Percentiles rank a stretch among this genome's conserved stretches.
These are phyloP conservation scores for Ivindomyrus marchei DNA, from an alignment of 2,113 vertebrate species.

Conservation along the genomic window DNA sequence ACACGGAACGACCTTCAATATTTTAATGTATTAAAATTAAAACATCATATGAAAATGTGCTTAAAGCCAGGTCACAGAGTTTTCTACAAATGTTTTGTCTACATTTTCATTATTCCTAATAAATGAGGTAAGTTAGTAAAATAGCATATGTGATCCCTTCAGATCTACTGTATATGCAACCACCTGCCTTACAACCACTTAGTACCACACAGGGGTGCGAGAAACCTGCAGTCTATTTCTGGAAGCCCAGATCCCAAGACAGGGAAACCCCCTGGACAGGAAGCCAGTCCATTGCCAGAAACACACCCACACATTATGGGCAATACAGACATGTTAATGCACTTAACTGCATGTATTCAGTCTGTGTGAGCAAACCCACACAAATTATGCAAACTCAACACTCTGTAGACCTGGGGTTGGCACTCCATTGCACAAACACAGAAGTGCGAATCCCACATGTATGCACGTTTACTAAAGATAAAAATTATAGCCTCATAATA, in stretches of 20 bases:
- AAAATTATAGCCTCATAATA: neutral
- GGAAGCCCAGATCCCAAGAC: neutral
- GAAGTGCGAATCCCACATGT: neutral
- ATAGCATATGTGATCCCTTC: neutral
- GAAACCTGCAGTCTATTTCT: neutral
- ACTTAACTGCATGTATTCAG: neutral
- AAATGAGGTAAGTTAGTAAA: neutral
- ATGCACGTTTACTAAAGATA: neutral
- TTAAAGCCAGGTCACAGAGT: neutral
- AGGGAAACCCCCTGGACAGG: neutral
- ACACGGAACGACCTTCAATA: neutral
- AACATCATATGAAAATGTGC: neutral
- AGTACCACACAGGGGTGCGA: neutral
- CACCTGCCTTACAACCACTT: neutral
- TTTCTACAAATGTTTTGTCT: neutral
- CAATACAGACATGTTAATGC: neutral
- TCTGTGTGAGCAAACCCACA: neutral
- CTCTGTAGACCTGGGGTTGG: neutral
- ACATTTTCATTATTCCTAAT: neutral
- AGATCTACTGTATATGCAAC: neutral
- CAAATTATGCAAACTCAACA: neutral
- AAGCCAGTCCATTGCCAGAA: neutral
- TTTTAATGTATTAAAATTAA: neutral
- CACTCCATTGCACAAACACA: neutral
- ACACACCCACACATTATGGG: neutral